Base-by-base conservation (phyloP, 2,113 vertebrate genomes). In the Haplochromis burtoni region DNA sequence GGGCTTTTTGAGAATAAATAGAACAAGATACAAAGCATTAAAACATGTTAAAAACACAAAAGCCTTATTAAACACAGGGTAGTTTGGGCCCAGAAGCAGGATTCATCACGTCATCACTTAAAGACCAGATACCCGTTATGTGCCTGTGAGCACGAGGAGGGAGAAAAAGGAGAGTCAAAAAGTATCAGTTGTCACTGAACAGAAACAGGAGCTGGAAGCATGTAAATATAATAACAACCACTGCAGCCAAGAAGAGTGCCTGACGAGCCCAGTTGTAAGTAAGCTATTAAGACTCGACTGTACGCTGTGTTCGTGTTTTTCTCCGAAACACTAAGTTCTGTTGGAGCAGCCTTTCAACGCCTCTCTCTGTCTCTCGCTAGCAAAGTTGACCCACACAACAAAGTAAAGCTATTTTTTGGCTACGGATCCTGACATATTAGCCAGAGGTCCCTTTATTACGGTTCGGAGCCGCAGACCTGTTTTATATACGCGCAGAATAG, bases 251-350 rank as follows among this genome's bases (percentile, higher is more conserved):
- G 0, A 59, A 5, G 3, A 59, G 24, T 2, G 21, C 53, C 1
- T 24, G 55, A 59, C 0, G 1, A 59, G 24, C 4, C 55, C 55
- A 29, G 8, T 0, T 29, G 24, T 4, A 29, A 29, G 13, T 59
- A 29, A 5, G 26, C 13, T 59, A 1, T 29, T 59, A 59, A 5
- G 1, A 0, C 55, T 59, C 13, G 0, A 0, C 24, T 59, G 3
- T 29, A 59, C 55, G 0, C 55, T 0, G 13, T 29, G 55, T 59
- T 59, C 1, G 1, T 59, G 8, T 59, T 59, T 59, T 59, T 0
- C 55, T 57, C 0, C 0, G 0, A 9, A 57, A 57, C 24, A 57
- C 0, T 29, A 57, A 16, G 55, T 1, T 57, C 3, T 0, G 4
- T 57, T 29, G 7, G 0, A 29, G 55, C 55, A 8, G 54, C 7